A percentile compares a stretch with the other conserved stretches of the same genome.
These are phyloP conservation scores for Elaphurus davidianus DNA, from an alignment of 2,113 vertebrate genomes.

Conservation along the genomic window DNA sequence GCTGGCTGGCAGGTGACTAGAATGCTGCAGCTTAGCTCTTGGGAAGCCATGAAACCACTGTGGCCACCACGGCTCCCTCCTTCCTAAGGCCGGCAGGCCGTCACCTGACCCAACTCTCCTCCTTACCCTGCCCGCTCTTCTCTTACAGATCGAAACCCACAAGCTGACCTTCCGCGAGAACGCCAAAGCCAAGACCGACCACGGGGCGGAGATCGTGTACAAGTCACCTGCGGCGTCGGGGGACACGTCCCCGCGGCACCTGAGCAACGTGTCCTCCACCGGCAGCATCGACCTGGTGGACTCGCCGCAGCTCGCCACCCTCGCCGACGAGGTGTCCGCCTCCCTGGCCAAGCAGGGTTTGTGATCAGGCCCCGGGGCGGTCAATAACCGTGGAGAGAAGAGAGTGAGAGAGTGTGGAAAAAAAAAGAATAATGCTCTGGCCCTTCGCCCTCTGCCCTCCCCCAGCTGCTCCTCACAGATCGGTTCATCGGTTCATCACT, in stretches of 20 bases:
- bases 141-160: slow-evolving; percentile 92
- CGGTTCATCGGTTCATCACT: slow-evolving; percentile 62
- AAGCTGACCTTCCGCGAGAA: slow-evolving; percentile 97
- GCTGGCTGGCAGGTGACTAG: background rate
- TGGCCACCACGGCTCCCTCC: fast-evolving
- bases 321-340: slow-evolving; percentile 97
- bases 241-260: slow-evolving; percentile 93
- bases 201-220: slow-evolving; percentile 96
- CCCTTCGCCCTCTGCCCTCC: slow-evolving; percentile 84
- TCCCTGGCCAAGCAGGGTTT: slow-evolving; percentile 98
- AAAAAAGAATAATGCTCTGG: slow-evolving; percentile 81
- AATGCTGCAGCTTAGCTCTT: too few relatives aligned
- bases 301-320: slow-evolving; percentile 95
- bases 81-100: fast-evolving
- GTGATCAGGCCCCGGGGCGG: slow-evolving; percentile 84
- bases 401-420: slow-evolving; percentile 69
- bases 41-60: background rate
- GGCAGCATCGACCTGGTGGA: slow-evolving; percentile 98
- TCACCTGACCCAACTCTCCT: fast-evolving
- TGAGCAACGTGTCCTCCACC: slow-evolving; percentile 97
- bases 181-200: slow-evolving; percentile 98
- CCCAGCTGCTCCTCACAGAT: slow-evolving; percentile 82
- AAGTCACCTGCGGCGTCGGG: slow-evolving; percentile 88
- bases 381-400: slow-evolving; percentile 19
- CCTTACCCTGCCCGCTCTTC: fast-evolving